phyloP scores from a whole-genome alignment of 2,888 invertebrate species.

The Microctonus hyperodae region DNA sequence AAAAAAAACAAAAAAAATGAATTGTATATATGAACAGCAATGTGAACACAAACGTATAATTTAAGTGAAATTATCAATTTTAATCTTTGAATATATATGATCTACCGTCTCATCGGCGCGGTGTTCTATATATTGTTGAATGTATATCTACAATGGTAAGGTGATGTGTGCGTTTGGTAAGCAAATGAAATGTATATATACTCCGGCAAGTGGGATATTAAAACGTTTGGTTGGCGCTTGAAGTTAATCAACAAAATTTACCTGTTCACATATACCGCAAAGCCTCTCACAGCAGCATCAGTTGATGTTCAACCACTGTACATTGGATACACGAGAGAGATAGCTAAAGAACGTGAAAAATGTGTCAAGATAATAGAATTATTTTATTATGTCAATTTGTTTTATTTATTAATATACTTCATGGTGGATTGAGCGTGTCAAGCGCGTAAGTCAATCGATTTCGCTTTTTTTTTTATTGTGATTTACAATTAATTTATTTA shows the following conservation, averaged over 20 bases:
- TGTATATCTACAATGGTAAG: not conserved
- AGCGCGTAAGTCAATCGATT: slow-evolving; percentile 7
- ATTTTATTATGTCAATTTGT: slow-evolving; percentile 33
- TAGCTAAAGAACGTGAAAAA: slow-evolving; percentile 39
- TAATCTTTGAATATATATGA: slow-evolving; percentile 22
- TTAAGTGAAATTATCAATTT: slow-evolving; percentile 17
- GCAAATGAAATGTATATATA: slow-evolving; percentile 12
- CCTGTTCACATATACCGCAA: slow-evolving; percentile 41
- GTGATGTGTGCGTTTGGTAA: slow-evolving; percentile 16
- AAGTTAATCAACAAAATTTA: slow-evolving; percentile 48
- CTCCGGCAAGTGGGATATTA: slow-evolving; percentile 50
- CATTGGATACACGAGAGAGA: slow-evolving; percentile 43
- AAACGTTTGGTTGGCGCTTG: slow-evolving; percentile 49
- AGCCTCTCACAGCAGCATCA: slow-evolving; percentile 44
- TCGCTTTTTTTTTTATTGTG: not conserved
- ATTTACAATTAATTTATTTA: not conserved
- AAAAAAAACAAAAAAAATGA: not conserved
- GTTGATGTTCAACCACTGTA: slow-evolving; percentile 47
- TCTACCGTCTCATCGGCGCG: slow-evolving; percentile 19
- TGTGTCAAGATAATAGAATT: slow-evolving; percentile 45
- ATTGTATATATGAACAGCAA: not conserved
- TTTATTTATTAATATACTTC: slow-evolving; percentile 18
- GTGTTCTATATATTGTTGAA: not conserved
- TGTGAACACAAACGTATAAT: slow-evolving; percentile 1
- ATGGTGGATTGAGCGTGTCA: slow-evolving; percentile 1